Percentiles rank a stretch among this genome's conserved stretches.
phyloP scores from a whole-genome alignment of 2,888 invertebrate species.

The Cheilosia soror region DNA sequence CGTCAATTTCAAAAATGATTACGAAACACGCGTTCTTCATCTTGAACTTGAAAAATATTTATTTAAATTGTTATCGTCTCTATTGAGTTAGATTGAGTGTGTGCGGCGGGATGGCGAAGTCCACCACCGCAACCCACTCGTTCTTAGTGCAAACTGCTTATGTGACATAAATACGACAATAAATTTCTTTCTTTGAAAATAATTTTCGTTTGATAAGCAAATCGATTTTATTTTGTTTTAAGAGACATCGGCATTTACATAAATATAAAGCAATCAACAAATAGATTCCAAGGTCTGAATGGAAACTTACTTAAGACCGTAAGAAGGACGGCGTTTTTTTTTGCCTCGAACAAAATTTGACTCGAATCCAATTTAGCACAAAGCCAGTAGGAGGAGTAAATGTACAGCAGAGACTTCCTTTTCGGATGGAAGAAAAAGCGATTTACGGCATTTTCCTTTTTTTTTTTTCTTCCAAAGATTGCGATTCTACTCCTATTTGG shows the following conservation, averaged over 20 bases:
- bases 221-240: constrained; percentile 23
- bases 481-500: constrained; percentile 12
- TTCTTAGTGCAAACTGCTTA: not conserved
- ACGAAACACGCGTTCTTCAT: constrained; percentile 20
- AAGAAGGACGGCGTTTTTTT: constrained; percentile 25
- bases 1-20: constrained; percentile 25
- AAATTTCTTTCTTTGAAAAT: not conserved
- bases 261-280: constrained; percentile 18
- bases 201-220: constrained; percentile 29
- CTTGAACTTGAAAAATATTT: constrained; percentile 70
- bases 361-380: constrained; percentile 65
- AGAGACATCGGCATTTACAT: not conserved
- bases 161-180: not conserved
- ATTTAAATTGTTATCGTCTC: constrained; percentile 52
- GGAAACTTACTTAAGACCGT: not conserved
- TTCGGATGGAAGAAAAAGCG: constrained; percentile 26
- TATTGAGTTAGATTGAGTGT: constrained; percentile 45
- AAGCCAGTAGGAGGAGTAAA: constrained; percentile 9
- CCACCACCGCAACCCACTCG: not conserved
- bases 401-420: not conserved
- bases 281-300: constrained; percentile 38
- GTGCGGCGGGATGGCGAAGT: not conserved
- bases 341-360: constrained; percentile 62
- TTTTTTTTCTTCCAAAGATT: constrained; percentile 1
- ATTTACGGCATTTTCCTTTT: constrained; percentile 12